phyloP scores from a whole-genome alignment of 2,888 invertebrate species.

The Drosophila longiperda region DNA sequence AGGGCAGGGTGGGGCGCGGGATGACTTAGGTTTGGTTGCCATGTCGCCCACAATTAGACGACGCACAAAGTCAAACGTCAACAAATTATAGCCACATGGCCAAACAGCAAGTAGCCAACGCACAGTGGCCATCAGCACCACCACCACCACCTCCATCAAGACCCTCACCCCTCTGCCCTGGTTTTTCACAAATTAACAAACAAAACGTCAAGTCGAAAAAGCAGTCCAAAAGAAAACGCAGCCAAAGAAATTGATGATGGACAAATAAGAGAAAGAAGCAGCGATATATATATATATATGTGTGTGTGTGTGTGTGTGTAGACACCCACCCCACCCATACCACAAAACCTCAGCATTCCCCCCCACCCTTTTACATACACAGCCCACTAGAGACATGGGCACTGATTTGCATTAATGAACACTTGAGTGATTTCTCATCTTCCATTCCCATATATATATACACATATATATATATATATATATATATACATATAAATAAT shows the following conservation, averaged over 20 bases:
- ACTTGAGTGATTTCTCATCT: slow-evolving; percentile 76
- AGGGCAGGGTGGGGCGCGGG: background rate
- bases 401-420: slow-evolving; percentile 84
- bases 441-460: slow-evolving; percentile 14
- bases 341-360: slow-evolving; percentile 7
- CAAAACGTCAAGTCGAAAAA: slow-evolving; percentile 68
- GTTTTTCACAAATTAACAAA: slow-evolving; percentile 76
- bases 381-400: slow-evolving; percentile 62
- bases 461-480: background rate
- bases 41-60: slow-evolving; percentile 73
- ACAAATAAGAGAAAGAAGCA: slow-evolving; percentile 25
- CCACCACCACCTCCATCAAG: background rate
- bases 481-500: background rate
- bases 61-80: slow-evolving; percentile 81
- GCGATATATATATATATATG: background rate
- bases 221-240: slow-evolving; percentile 56
- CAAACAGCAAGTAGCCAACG: slow-evolving; percentile 49
- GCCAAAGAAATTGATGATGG: slow-evolving; percentile 54
- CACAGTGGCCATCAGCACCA: background rate
- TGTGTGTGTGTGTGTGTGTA: background rate
- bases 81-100: slow-evolving; percentile 80
- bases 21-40: slow-evolving; percentile 35
- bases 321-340: slow-evolving; percentile 8
- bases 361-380: slow-evolving; percentile 13
- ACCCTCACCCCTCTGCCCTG: background rate